Conservation (phyloP, 2,797 vertebrate species). For the Syngnathus rostellatus region DNA sequence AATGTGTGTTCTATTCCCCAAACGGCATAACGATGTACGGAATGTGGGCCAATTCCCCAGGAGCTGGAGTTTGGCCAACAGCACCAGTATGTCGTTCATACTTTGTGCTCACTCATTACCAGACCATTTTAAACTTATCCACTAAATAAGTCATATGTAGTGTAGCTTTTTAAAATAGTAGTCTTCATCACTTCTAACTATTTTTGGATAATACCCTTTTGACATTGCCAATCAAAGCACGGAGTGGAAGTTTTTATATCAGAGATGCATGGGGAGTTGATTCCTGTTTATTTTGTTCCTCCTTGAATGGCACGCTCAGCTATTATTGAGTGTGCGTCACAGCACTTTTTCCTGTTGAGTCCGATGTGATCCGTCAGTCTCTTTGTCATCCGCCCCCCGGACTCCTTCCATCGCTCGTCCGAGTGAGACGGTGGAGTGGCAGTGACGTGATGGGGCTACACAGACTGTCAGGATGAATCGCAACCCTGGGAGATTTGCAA, state of each 20-base stretch:
- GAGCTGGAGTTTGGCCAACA: background rate
- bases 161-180: background rate
- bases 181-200: background rate
- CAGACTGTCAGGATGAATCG: conserved; percentile 65
- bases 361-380: conserved; percentile 51
- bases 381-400: conserved; percentile 46
- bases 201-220: no score
- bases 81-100: background rate
- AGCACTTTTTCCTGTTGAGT: conserved; percentile 53
- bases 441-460: conserved; percentile 64
- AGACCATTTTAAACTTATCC: background rate
- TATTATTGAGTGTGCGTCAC: conserved; percentile 43
- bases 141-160: background rate
- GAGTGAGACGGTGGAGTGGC: conserved; percentile 54
- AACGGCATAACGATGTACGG: background rate
- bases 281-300: conserved; percentile 37
- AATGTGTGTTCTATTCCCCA: background rate
- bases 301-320: conserved; percentile 15
- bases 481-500: conserved; percentile 51
- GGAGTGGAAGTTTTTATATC: no score
- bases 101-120: background rate
- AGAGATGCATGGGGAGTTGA: conserved; percentile 30
- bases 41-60: background rate
- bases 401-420: conserved; percentile 57
- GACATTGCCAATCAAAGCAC: no score